phyloP scores from a whole-genome alignment of 2,113 vertebrate genomes.

The Cheilinus undulatus region DNA sequence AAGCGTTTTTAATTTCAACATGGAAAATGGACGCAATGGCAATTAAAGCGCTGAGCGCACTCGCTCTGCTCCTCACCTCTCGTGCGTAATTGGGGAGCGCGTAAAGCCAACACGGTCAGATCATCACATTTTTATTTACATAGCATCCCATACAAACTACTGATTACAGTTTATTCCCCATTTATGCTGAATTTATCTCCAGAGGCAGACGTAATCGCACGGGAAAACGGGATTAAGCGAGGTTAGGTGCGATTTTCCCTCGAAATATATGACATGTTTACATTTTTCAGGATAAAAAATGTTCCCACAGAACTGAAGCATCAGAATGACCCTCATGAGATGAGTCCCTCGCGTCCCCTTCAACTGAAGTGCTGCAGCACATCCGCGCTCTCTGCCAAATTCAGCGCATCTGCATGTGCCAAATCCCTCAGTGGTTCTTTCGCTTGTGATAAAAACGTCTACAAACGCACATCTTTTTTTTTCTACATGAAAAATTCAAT shows the following conservation, averaged over 20 bases:
- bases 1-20: background rate
- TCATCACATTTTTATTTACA: background rate
- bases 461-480: background rate
- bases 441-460: background rate
- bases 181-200: background rate
- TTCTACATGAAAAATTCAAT: background rate
- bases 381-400: slow-evolving; percentile 28
- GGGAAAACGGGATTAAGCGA: background rate
- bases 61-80: background rate
- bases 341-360: slow-evolving; percentile 12
- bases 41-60: background rate
- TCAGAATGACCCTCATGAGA: background rate
- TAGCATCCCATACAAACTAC: background rate
- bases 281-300: background rate
- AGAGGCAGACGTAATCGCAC: background rate
- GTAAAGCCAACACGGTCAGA: background rate
- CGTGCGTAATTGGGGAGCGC: slow-evolving; percentile 38
- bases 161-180: background rate
- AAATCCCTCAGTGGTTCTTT: slow-evolving; percentile 26
- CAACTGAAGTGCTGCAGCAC: slow-evolving; percentile 17
- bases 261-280: background rate
- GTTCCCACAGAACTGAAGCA: background rate
- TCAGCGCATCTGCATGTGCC: slow-evolving; percentile 29
- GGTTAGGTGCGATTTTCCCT: background rate
- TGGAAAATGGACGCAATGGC: background rate